A percentile compares a stretch with the other conserved stretches of the same genome.
Evolutionary conservation across 2,797 vertebrate genomes (phyloP).

Genomic region (Cottoperca gobio): DNA sequence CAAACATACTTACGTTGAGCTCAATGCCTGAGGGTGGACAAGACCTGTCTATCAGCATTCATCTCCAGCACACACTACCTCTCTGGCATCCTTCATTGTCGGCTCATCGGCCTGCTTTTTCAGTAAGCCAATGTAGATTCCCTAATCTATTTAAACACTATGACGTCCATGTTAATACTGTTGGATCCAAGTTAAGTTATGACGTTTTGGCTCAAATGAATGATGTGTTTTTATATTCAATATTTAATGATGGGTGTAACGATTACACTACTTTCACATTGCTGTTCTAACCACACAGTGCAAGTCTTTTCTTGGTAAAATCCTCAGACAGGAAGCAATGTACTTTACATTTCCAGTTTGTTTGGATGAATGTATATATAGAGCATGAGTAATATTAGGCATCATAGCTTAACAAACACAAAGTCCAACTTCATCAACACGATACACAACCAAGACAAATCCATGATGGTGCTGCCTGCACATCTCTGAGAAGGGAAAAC

Average conservation of each 20-base stretch:
- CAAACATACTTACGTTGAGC: slow-evolving; percentile 46
- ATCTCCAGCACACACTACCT: slow-evolving; percentile 14
- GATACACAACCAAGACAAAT: not conserved
- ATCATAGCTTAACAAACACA: slow-evolving; percentile 1
- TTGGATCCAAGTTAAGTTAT: not conserved
- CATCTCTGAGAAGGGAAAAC: not conserved
- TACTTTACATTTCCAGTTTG: not conserved
- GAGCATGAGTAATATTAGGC: not conserved
- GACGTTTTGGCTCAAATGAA: not conserved
- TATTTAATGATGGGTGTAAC: not conserved
- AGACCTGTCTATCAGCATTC: slow-evolving; percentile 61
- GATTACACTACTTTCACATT: not conserved
- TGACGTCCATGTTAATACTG: not conserved
- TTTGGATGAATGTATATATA: not conserved
- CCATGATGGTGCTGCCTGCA: not conserved
- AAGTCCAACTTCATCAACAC: slow-evolving; percentile 8
- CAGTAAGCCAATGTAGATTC: not conserved
- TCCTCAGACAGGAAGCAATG: not conserved
- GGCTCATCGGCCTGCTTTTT: not conserved
- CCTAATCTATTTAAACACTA: not conserved
- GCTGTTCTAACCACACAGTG: not conserved
- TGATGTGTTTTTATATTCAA: not conserved
- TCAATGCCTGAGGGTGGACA: slow-evolving; percentile 43
- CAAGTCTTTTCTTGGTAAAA: not conserved
- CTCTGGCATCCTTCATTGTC: not conserved